phyloP scores from a whole-genome alignment of 2,888 invertebrate species.

The Melanchra persicariae region DNA sequence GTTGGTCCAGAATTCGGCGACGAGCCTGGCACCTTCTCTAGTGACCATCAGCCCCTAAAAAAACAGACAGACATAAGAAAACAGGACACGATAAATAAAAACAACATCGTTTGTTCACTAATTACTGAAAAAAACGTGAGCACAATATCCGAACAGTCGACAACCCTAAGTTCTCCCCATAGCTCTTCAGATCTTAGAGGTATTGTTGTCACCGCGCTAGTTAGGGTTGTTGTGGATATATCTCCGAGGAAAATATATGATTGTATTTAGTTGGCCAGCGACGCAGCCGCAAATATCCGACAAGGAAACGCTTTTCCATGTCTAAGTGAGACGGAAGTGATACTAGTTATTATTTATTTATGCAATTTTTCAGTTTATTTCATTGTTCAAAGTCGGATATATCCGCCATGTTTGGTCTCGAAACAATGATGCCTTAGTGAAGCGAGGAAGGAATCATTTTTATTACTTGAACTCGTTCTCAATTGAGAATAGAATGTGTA shows the following conservation, averaged over 20 bases:
- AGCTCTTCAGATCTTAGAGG: background rate
- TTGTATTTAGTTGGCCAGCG: slow-evolving; percentile 55
- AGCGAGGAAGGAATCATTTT: slow-evolving; percentile 25
- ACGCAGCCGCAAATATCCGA: slow-evolving; percentile 51
- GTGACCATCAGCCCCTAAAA: too few relatives aligned
- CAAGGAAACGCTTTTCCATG: slow-evolving; percentile 59
- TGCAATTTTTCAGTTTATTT: slow-evolving; percentile 35
- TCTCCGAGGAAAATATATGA: slow-evolving; percentile 41
- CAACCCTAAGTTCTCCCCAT: slow-evolving; percentile 26
- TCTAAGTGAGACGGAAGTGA: slow-evolving; percentile 61
- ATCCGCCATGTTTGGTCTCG: slow-evolving; percentile 46
- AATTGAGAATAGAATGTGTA: slow-evolving; percentile 10
- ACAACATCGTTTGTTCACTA: slow-evolving; percentile 27
- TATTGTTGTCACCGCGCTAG: background rate
- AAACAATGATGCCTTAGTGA: slow-evolving; percentile 30
- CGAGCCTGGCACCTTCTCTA: background rate
- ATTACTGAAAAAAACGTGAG: background rate
- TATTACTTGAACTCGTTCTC: slow-evolving; percentile 36
- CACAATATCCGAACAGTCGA: slow-evolving; percentile 8
- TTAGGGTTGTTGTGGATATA: slow-evolving; percentile 44
- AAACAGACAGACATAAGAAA: too few relatives aligned
- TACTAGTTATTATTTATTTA: slow-evolving; percentile 64
- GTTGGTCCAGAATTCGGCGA: background rate
- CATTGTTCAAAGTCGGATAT: slow-evolving; percentile 39
- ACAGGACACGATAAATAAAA: background rate